Base-by-base conservation (phyloP, 2,888 invertebrate species). In the Shargacucullia verbasci region DNA sequence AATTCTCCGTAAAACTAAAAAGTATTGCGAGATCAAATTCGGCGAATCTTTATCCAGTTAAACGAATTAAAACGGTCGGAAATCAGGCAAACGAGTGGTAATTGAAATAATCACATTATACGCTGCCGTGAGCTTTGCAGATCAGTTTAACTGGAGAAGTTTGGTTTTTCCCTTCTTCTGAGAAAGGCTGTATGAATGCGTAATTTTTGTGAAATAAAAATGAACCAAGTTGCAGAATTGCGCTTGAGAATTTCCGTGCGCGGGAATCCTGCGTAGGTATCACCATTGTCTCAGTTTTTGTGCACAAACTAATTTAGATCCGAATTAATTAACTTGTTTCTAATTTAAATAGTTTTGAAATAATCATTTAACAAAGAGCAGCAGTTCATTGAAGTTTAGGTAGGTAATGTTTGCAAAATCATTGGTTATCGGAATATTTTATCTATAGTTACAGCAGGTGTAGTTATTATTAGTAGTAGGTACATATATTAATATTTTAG, bases 231-330 rank as follows among this genome's bases (percentile, higher is more conserved):
- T 65, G 52, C 62, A 54, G 68, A 75, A 66, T 68, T 45, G 44
- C 45, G 45, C 70, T 58, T 70, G 52, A 48, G 53, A 62, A 66
- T 76, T 66, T 66, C 49, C 45, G 41, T 33, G 44, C 59, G 59
- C 52, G 63, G 58, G 61, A 62, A 71, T 60, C 64, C 41, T 68
- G 58, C 49, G 63, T 41, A 53, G 20, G 34, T 65, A 47, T 41
- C 29, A 53, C 73, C 55, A 78, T 82, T 82, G 80, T 81, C 70
- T 55, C 20, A 53, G 55, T 76, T 81, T 78, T 79, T 77, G 58
- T 59, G 34, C 41, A 60, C 39, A 43, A 56, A 59, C 49, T 66
- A 60, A 67, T 70, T 76, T 49, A 54, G 50, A 60, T 55, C 56
- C 56, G 35, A 52, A 39, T 64, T 46, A 59, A 60, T 76, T 59